Percentiles rank a stretch among this genome's conserved stretches.
Evolutionary conservation across 2,797 vertebrate species (phyloP).

Genomic region (Carduelis carduelis): DNA sequence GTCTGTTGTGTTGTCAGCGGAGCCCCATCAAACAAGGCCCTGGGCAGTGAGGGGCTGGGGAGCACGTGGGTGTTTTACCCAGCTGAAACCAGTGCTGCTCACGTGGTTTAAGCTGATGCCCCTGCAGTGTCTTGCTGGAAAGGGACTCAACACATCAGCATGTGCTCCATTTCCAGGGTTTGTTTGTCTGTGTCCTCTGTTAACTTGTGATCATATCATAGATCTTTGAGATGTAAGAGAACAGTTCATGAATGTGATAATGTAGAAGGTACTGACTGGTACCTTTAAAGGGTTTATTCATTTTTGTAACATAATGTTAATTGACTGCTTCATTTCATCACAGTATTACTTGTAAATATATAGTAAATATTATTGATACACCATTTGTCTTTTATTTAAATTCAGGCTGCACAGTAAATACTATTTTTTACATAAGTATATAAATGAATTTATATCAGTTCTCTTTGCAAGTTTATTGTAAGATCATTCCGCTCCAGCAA

Average conservation of each 20-base stretch:
- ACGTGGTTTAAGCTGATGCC: not conserved
- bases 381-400: slow-evolving; percentile 59
- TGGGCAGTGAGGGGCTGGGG: not conserved
- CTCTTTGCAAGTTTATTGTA: not conserved
- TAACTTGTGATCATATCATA: not conserved
- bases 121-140: not conserved
- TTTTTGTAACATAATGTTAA: slow-evolving; percentile 58
- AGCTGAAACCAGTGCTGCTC: not conserved
- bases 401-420: not conserved
- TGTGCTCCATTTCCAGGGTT: not conserved
- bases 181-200: not conserved
- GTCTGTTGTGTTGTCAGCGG: not conserved
- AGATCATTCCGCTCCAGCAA: not conserved
- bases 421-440: not conserved
- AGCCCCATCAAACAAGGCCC: not conserved
- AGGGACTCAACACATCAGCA: not conserved
- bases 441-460: not conserved
- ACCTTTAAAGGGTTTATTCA: slow-evolving; percentile 35
- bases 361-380: slow-evolving; percentile 65
- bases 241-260: slow-evolving; percentile 26
- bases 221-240: slow-evolving; percentile 7
- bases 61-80: not conserved
- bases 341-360: slow-evolving; percentile 77
- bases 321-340: slow-evolving; percentile 52
- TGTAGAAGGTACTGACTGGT: slow-evolving; percentile 45